These are phyloP conservation scores for Agrotis segetum DNA, from an alignment of 2,888 invertebrate species.

Conservation along the genomic window DNA sequence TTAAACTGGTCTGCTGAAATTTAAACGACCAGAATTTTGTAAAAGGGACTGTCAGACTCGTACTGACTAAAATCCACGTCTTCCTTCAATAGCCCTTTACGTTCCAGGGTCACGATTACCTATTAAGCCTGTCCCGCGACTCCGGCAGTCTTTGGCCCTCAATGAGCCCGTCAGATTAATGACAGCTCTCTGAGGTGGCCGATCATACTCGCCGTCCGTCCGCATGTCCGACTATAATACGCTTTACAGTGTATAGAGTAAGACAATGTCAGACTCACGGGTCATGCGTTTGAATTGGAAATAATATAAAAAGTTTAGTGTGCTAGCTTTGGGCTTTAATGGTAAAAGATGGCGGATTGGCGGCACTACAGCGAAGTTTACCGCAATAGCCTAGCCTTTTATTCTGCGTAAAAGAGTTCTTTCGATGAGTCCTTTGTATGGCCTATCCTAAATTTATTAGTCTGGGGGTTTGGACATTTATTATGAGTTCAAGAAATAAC, in stretches of 20 bases:
- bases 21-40: neutral
- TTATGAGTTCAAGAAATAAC: neutral
- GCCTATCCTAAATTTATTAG: neutral
- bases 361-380: neutral
- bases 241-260: neutral
- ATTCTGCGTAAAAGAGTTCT: conserved; percentile 23
- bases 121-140: too few relatives aligned
- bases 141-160: too few relatives aligned
- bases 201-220: too few relatives aligned
- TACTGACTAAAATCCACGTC: too few relatives aligned
- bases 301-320: neutral
- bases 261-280: neutral
- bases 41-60: too few relatives aligned
- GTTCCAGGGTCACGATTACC: too few relatives aligned
- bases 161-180: too few relatives aligned
- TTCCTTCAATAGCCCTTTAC: too few relatives aligned
- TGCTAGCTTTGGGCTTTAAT: neutral
- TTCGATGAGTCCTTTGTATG: neutral
- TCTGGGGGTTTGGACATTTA: neutral
- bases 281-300: neutral
- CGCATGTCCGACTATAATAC: too few relatives aligned
- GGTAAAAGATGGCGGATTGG: too few relatives aligned
- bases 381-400: conserved; percentile 21
- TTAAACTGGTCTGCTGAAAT: neutral
- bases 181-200: too few relatives aligned